Percentiles rank a stretch among this genome's conserved stretches.
These are phyloP conservation scores for Festucalex cinctus DNA, from an alignment of 2,113 vertebrate species.

Conservation along the genomic window DNA sequence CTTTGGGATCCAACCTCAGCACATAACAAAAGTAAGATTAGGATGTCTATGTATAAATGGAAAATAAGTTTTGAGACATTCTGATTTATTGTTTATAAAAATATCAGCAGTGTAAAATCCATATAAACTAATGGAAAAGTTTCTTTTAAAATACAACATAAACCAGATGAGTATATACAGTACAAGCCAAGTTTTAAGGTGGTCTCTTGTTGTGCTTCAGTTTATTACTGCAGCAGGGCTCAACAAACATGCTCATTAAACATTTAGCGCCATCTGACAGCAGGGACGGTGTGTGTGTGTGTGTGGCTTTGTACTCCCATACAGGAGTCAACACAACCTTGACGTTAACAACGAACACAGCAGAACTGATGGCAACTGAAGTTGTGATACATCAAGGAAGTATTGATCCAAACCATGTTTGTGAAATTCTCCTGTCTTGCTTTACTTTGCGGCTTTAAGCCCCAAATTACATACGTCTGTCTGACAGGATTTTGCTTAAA, in stretches of 20 bases:
- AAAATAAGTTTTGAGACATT: neutral
- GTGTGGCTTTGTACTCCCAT: neutral
- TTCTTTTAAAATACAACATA: neutral
- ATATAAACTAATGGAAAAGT: neutral
- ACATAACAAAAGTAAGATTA: too few species aligned
- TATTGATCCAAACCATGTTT: constrained; percentile 37
- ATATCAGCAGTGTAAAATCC: neutral
- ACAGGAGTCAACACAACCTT: constrained; percentile 26
- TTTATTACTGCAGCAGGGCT: neutral
- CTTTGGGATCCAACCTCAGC: too few species aligned
- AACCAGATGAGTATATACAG: neutral
- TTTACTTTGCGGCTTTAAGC: neutral
- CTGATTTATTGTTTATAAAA: neutral
- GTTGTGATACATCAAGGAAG: constrained; percentile 41
- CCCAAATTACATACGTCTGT: neutral
- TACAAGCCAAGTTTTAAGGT: neutral
- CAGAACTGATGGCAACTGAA: neutral
- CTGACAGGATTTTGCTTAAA: constrained; percentile 48
- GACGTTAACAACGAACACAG: constrained; percentile 33
- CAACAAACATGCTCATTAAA: constrained; percentile 51
- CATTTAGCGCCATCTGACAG: constrained; percentile 44
- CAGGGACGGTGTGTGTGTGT: neutral
- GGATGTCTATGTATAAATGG: too few species aligned
- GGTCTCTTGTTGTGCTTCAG: neutral
- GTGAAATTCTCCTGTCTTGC: neutral